These are phyloP conservation scores for Caranx ignobilis DNA, from an alignment of 2,113 vertebrate species.

Conservation along the genomic window DNA sequence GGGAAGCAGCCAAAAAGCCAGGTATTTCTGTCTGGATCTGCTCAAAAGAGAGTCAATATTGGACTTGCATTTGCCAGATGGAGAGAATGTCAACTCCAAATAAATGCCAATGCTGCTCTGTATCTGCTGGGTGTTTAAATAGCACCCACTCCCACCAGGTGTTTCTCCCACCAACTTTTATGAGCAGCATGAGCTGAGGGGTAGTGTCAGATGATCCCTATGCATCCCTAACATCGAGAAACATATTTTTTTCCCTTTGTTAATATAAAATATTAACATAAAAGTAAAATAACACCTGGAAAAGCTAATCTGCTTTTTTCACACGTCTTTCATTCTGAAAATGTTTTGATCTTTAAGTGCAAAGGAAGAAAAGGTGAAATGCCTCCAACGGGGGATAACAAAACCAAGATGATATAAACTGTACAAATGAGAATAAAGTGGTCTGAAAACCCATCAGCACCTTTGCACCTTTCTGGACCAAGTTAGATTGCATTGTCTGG, in stretches of 20 bases:
- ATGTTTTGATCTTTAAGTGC: no score
- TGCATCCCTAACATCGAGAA: no score
- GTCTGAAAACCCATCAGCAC: constrained; percentile 70
- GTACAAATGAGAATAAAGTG: constrained; percentile 48
- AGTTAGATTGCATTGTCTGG: constrained; percentile 79
- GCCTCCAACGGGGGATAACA: constrained; percentile 38
- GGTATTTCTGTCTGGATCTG: not conserved
- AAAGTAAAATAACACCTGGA: no score
- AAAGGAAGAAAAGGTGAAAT: not conserved
- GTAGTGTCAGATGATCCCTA: no score
- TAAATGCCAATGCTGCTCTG: not conserved
- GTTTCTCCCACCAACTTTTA: not conserved
- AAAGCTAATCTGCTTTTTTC: no score
- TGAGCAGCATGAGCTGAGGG: not conserved
- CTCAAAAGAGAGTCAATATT: not conserved
- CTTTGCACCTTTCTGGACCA: constrained; percentile 62
- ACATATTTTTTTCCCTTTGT: no score
- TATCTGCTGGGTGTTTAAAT: not conserved
- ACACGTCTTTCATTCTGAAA: no score
- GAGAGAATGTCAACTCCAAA: not conserved
- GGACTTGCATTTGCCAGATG: not conserved
- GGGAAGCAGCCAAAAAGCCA: not conserved
- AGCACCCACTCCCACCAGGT: not conserved
- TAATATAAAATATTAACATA: no score
- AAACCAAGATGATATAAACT: constrained; percentile 29